phyloP scores from a whole-genome alignment of 1,140 invertebrate genomes.

The Thaumetopoea pityocampa region DNA sequence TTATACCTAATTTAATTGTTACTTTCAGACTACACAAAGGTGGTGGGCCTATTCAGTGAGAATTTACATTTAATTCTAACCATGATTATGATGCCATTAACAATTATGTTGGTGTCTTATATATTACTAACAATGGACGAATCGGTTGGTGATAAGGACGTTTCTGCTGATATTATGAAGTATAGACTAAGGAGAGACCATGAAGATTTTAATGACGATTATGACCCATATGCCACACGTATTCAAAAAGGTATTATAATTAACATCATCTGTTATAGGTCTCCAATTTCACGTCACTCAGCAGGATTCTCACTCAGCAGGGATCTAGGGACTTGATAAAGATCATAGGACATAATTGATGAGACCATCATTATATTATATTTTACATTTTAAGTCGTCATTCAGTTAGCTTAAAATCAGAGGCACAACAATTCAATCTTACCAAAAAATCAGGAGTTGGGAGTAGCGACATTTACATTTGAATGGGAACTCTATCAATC shows the following conservation, averaged over 20 bases:
- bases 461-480: not conserved
- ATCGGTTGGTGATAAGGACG: constrained; percentile 12
- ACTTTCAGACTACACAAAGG: constrained; percentile 37
- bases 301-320: not conserved
- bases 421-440: too few species aligned
- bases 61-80: constrained; percentile 35
- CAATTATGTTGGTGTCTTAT: constrained; percentile 34
- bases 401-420: too few species aligned
- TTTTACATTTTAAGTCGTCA: too few species aligned
- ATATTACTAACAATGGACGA: constrained; percentile 43
- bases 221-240: constrained; percentile 2
- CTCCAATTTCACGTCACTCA: not conserved
- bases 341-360: too few species aligned
- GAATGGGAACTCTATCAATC: too few species aligned
- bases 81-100: constrained; percentile 35
- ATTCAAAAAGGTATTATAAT: constrained; percentile 6
- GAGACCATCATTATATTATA: too few species aligned
- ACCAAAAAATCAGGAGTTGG: too few species aligned
- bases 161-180: not conserved
- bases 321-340: not conserved
- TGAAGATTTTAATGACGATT: constrained; percentile 5
- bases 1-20: constrained; percentile 7
- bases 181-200: constrained; percentile 6
- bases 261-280: too few species aligned
- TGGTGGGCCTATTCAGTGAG: constrained; percentile 40